These are phyloP conservation scores for Venustoraphidia nigricollis DNA, from an alignment of 2,888 invertebrate species.

Conservation along the genomic window DNA sequence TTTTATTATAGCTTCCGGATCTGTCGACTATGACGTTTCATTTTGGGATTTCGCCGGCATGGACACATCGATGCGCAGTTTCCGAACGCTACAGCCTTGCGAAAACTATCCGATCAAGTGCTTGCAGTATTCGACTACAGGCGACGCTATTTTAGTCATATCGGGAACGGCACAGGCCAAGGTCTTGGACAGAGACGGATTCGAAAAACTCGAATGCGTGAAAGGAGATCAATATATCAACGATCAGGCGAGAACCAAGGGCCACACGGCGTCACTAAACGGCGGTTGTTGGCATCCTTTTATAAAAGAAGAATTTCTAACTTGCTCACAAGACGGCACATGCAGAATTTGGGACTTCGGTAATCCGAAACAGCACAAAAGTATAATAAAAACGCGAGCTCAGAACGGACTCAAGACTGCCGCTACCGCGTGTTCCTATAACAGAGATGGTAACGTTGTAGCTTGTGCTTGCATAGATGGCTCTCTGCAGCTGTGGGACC, in stretches of 20 bases:
- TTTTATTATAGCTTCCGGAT: constrained; percentile 57
- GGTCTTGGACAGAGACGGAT: constrained; percentile 86
- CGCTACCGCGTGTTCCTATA: constrained; percentile 73
- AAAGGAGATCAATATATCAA: constrained; percentile 94
- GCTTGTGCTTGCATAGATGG: constrained; percentile 91
- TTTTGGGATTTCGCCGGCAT: constrained; percentile 99
- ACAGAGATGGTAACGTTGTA: constrained; percentile 44
- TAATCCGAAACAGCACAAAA: constrained; percentile 61
- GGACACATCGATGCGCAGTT: constrained; percentile 83
- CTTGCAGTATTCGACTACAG: constrained; percentile 83
- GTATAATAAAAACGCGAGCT: constrained; percentile 75
- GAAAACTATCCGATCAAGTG: constrained; percentile 88
- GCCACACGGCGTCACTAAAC: constrained; percentile 84
- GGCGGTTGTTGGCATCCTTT: constrained; percentile 90
- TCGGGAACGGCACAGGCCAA: constrained; percentile 89
- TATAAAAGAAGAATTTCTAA: constrained; percentile 81
- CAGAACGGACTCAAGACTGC: constrained; percentile 73
- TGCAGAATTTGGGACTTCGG: constrained; percentile 81
- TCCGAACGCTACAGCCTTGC: constrained; percentile 85
- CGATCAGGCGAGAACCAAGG: constrained; percentile 86
- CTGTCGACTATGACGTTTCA: constrained; percentile 89
- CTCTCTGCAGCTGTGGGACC: constrained; percentile 94
- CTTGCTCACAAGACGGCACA: constrained; percentile 87
- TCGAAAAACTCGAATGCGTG: constrained; percentile 81
- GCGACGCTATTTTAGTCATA: constrained; percentile 83